Percentiles rank a stretch among this genome's conserved stretches.
These are phyloP conservation scores for Therioaphis trifolii DNA, from an alignment of 2,888 invertebrate species.

Conservation along the genomic window DNA sequence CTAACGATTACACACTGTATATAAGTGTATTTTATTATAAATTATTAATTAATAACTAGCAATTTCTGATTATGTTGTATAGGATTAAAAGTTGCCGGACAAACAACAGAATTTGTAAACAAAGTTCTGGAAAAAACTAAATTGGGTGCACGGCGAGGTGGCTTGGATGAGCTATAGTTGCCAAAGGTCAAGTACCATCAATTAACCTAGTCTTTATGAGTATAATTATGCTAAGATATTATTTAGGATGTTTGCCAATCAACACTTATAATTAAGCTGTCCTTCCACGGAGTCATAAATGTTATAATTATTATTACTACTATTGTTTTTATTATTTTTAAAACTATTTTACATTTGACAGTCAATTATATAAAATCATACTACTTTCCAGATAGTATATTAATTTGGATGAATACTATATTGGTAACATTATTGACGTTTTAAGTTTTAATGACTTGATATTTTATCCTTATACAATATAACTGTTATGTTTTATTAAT, in stretches of 20 bases:
- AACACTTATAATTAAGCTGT: conserved; percentile 32
- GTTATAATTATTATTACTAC: conserved; percentile 21
- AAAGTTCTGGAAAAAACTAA: conserved; percentile 88
- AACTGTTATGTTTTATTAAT: conserved; percentile 40
- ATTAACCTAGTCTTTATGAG: conserved; percentile 54
- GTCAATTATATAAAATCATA: conserved; percentile 52
- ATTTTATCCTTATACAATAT: conserved; percentile 24
- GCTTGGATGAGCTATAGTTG: conserved; percentile 74
- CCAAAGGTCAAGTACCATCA: conserved; percentile 49
- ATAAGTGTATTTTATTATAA: too few relatives aligned
- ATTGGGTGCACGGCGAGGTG: conserved; percentile 81
- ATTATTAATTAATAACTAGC: too few relatives aligned
- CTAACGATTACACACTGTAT: too few relatives aligned
- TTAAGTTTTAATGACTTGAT: conserved; percentile 41
- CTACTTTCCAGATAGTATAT: conserved; percentile 42
- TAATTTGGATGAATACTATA: conserved; percentile 3
- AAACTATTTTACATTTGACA: conserved; percentile 35
- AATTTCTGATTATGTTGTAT: conserved; percentile 68
- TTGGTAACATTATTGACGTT: conserved; percentile 7
- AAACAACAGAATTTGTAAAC: conserved; percentile 94
- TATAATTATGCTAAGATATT: conserved; percentile 21
- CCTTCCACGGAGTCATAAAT: conserved; percentile 51
- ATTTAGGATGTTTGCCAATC: conserved; percentile 31
- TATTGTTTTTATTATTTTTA: conserved; percentile 35
- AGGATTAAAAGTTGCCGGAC: conserved; percentile 90